Evolutionary conservation across 1,140 invertebrate species (phyloP), one percentile per base, ranked within the genome.

Genomic region (Pachypeltis micranthus): DNA sequence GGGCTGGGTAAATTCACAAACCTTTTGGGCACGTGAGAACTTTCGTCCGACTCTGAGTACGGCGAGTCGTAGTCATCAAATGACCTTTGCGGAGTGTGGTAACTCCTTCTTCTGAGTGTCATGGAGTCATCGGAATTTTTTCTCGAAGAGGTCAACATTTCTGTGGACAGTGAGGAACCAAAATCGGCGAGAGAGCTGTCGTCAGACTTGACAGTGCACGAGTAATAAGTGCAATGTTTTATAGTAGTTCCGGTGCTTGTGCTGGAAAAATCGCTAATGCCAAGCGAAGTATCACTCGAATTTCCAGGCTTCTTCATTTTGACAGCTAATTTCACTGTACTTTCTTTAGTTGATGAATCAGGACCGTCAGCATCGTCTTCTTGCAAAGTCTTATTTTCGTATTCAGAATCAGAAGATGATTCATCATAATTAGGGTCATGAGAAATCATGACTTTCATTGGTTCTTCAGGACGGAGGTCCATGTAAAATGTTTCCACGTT

Each of bases 401-500:
- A 69, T 14, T 68, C 68, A 51, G 65, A 65, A 63, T 66, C 68
- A 29, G 66, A 66, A 4, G 62, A 65, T 10, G 47, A 51, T 1
- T 65, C 60, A n/a, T 68, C 68, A 44, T 70, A 66, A 47, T 61
- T 63, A 7, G 56, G 25, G 58, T 70, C 79, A 58, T 31, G 26
- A 26, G 79, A 83, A 63, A 81, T 79, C 2, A 83, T 73, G 0
- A 90, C 86, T 71, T 85, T 86, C 44, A 82, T 81, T 1, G 81
- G 78, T 72, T 83, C 80, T 74, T 87, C 84, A 0, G 81, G 84
- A 70, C 86, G 85, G 39, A 84, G 81, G 64, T 84, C 87, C 75
- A 88, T 83, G 67, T 88, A 90, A 72, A 87, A 90, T 26, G 88
- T 88, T 74, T 90, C 85, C n/a, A 91, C 84, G n/a, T 87, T 86